Evolutionary conservation across 2,797 vertebrate genomes (phyloP).

Genomic region (Gallirallus australis): DNA sequence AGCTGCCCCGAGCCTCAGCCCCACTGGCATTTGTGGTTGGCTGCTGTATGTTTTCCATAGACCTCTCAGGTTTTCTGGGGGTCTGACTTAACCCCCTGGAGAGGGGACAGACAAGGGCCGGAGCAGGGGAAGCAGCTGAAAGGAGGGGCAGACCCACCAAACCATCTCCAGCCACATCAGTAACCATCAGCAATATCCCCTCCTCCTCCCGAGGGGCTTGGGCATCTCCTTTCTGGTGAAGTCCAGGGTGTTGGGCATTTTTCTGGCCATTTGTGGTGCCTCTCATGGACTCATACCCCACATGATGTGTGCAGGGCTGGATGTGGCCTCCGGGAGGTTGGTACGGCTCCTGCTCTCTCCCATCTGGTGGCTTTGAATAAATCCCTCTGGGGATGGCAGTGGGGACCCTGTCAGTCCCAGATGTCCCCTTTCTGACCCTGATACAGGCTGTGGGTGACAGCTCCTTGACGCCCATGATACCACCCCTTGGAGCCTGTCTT

Average conservation of each 20-base stretch:
- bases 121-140: neutral
- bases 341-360: neutral
- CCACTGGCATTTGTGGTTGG: neutral
- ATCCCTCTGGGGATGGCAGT: neutral
- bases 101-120: neutral
- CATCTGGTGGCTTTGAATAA: neutral
- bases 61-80: neutral
- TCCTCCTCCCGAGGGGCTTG: neutral
- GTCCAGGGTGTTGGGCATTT: neutral
- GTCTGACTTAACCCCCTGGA: neutral
- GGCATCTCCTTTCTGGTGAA: neutral
- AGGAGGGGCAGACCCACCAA: neutral
- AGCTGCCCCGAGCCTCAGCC: neutral
- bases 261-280: neutral
- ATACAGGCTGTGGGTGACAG: neutral
- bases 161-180: neutral
- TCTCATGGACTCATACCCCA: neutral
- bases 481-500: neutral
- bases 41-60: neutral
- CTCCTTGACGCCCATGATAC: neutral
- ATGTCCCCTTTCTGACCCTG: neutral
- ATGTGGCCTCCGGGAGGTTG: neutral
- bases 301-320: fast-evolving
- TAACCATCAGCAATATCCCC: fast-evolving
- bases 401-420: neutral